Evolutionary conservation across 2,888 invertebrate genomes (phyloP), one percentile per base, ranked within the genome.

Genomic region (Leptinotarsa rubiginosa): DNA sequence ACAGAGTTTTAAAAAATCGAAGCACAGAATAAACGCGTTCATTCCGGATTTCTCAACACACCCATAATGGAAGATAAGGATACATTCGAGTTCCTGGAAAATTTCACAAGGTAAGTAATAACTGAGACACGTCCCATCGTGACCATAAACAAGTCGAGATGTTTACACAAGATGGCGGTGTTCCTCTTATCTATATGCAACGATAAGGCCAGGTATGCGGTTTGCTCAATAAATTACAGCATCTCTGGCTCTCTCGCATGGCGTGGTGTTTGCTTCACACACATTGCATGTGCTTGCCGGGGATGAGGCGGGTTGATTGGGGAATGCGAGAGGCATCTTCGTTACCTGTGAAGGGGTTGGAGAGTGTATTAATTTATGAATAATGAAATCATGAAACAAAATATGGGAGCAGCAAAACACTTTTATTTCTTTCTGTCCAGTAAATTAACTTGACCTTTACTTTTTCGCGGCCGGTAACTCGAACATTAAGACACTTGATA

Each of bases 181-280:
- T 47, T 56, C 41, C 83, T 83, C 84, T 85, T 85, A 85, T 85
- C 85, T 86, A 67, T 73, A 82, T 83, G 84, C 83, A 81, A 81
- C 84, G 86, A 86, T 86, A 86, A 86, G 85, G 82, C 85, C 84
- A 84, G 85, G 84, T 84, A 84, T 83, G 83, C 81, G 80, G 84
- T 85, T 82, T 83, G 84, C 84, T 84, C 83, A 84, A 85, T 85
- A 84, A 84, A 85, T 85, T 85, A 84, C 85, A 82, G 83, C 84
- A 84, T 85, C 84, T 83, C 82, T 80, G 3, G 79, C 80, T 82
- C 81, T 68, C 54, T 50, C 54, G 31, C 41, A 41, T n/a, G 77
- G 75, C 80, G 80, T 80, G 76, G 78, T 84, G 84, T 85, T 84
- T 84, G 81, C 84, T 79, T 82, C 77, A 81, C 77, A 80, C 78